Conservation (phyloP, 2,888 invertebrate species). For the Drosophila emarginata region DNA sequence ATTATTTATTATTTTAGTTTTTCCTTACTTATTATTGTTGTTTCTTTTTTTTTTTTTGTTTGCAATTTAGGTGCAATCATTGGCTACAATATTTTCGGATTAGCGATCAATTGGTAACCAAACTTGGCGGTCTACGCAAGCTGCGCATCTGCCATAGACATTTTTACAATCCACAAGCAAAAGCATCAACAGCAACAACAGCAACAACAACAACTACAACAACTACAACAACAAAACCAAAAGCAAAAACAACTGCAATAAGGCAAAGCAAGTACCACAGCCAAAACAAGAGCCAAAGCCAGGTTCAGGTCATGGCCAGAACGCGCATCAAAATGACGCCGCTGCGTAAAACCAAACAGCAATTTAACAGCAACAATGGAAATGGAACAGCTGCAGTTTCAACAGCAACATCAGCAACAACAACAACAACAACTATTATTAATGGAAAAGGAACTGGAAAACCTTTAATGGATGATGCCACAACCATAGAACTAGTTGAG, state of each 20-base stretch:
- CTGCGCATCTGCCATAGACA: constrained; percentile 76
- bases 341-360: constrained; percentile 69
- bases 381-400: constrained; percentile 2
- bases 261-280: not conserved
- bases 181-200: not conserved
- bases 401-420: constrained; percentile 5
- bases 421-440: constrained; percentile 9
- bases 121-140: constrained; percentile 68
- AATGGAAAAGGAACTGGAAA: constrained; percentile 37
- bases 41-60: not conserved
- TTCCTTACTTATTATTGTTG: constrained; percentile 15
- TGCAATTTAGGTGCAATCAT: constrained; percentile 66
- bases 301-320: constrained; percentile 75
- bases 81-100: constrained; percentile 76
- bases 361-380: not conserved
- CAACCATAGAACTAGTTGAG: constrained; percentile 55
- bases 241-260: not conserved
- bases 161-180: constrained; percentile 36
- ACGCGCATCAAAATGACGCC: constrained; percentile 80
- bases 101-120: constrained; percentile 54
- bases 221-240: not conserved
- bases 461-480: constrained; percentile 48
- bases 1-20: constrained; percentile 16
- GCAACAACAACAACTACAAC: not conserved
- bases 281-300: constrained; percentile 27